phyloP scores from a whole-genome alignment of 2,888 invertebrate species.

The Heliconius ethilla region DNA sequence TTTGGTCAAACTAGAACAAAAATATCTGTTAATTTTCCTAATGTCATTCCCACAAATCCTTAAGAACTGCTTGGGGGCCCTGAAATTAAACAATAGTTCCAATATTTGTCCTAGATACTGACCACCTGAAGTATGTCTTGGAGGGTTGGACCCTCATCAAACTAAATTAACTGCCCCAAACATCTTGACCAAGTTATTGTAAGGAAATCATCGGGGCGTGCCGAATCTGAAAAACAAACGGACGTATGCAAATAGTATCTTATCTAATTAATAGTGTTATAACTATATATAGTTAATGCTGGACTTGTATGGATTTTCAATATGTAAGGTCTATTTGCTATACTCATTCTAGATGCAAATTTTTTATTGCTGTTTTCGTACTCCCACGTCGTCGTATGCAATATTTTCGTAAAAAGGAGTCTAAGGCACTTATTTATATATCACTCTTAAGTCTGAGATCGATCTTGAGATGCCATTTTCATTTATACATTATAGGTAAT shows the following conservation, averaged over 20 bases:
- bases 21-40: background rate
- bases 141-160: constrained; percentile 75
- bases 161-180: constrained; percentile 78
- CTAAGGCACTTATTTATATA: no score
- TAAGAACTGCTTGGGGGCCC: constrained; percentile 29
- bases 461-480: no score
- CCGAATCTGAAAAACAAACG: constrained; percentile 69
- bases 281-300: background rate
- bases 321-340: background rate
- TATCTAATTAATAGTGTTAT: constrained; percentile 9
- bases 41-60: constrained; percentile 28
- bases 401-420: no score
- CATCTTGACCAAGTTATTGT: constrained; percentile 80
- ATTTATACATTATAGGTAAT: no score
- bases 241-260: constrained; percentile 62
- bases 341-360: no score
- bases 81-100: constrained; percentile 50
- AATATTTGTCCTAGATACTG: constrained; percentile 68
- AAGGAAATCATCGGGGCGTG: constrained; percentile 57
- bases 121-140: constrained; percentile 69
- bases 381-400: no score
- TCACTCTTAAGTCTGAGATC: no score
- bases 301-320: background rate
- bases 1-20: background rate
- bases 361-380: no score